Percentiles rank a stretch among this genome's conserved stretches.
phyloP scores from a whole-genome alignment of 2,888 invertebrate genomes.

The Pilophorus perplexus region DNA sequence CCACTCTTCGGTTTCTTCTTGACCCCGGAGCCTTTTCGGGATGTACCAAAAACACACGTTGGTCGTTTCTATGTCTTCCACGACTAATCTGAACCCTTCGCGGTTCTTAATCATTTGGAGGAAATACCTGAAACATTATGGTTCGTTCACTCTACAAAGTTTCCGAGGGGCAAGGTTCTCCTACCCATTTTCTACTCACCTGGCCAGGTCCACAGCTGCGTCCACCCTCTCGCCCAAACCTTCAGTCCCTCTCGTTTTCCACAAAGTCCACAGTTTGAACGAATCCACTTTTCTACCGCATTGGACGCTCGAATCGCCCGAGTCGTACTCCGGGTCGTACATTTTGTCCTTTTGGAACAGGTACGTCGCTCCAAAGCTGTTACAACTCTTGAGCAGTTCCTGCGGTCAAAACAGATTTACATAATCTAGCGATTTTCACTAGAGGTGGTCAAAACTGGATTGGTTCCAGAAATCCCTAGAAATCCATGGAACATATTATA shows the following conservation, averaged over 20 bases:
- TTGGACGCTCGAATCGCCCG: conserved; percentile 84
- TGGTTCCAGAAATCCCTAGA: too few relatives aligned
- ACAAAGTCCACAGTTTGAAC: conserved; percentile 90
- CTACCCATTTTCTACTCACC: conserved; percentile 50
- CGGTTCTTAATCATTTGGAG: conserved; percentile 56
- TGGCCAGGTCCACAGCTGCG: conserved; percentile 62
- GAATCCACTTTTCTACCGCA: conserved; percentile 91
- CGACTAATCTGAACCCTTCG: conserved; percentile 63
- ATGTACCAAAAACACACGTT: conserved; percentile 92
- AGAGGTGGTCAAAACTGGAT: too few relatives aligned
- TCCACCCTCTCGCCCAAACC: conserved; percentile 64
- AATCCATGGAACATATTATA: too few relatives aligned
- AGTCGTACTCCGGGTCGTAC: conserved; percentile 75
- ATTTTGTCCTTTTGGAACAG: conserved; percentile 82
- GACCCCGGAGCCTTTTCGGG: conserved; percentile 54
- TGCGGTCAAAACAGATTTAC: conserved; percentile 43
- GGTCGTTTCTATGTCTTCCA: conserved; percentile 63
- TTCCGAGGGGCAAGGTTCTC: too few relatives aligned
- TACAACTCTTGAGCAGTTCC: conserved; percentile 64
- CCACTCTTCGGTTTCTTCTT: conserved; percentile 56
- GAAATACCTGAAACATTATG: conserved; percentile 55
- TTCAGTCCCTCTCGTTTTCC: conserved; percentile 73
- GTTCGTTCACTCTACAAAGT: too few relatives aligned
- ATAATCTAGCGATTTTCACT: too few relatives aligned
- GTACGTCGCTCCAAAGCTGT: conserved; percentile 71